phyloP scores from a whole-genome alignment of 2,888 invertebrate species.

The Ochropacha duplaris region DNA sequence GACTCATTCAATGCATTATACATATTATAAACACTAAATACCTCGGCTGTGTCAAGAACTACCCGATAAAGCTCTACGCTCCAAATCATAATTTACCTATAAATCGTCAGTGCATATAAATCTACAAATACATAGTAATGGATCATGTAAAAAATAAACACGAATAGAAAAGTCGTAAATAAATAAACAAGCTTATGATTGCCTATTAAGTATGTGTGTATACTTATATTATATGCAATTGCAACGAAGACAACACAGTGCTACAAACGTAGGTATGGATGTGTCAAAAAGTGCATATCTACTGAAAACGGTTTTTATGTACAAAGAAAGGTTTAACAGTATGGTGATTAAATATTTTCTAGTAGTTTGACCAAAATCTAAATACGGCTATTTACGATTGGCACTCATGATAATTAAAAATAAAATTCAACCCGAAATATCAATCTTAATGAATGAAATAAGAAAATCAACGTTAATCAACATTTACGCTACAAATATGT shows the following conservation, averaged over 20 bases:
- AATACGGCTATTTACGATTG: slow-evolving; percentile 40
- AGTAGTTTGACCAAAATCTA: not conserved
- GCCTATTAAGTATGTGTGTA: slow-evolving; percentile 19
- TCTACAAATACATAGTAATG: slow-evolving; percentile 24
- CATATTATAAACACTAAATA: not conserved
- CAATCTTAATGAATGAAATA: slow-evolving; percentile 21
- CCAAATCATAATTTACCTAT: slow-evolving; percentile 43
- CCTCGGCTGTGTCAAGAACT: slow-evolving; percentile 62
- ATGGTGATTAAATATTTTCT: not conserved
- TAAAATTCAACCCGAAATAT: too few relatives aligned
- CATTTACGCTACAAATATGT: slow-evolving; percentile 31
- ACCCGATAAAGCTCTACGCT: slow-evolving; percentile 35
- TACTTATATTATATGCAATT: not conserved
- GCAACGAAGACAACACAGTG: not conserved
- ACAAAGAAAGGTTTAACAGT: not conserved
- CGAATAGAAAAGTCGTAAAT: slow-evolving; percentile 33
- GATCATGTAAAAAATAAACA: slow-evolving; percentile 33
- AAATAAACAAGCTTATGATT: slow-evolving; percentile 31
- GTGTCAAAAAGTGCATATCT: not conserved
- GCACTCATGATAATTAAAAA: slow-evolving; percentile 48
- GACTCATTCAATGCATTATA: slow-evolving; percentile 6
- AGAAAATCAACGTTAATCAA: slow-evolving; percentile 21
- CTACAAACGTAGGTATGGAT: not conserved
- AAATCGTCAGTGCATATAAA: slow-evolving; percentile 29
- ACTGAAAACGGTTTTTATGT: not conserved